Evolutionary conservation across 2,113 vertebrate species (phyloP).

Genomic region (Cyprinodon variegatus): DNA sequence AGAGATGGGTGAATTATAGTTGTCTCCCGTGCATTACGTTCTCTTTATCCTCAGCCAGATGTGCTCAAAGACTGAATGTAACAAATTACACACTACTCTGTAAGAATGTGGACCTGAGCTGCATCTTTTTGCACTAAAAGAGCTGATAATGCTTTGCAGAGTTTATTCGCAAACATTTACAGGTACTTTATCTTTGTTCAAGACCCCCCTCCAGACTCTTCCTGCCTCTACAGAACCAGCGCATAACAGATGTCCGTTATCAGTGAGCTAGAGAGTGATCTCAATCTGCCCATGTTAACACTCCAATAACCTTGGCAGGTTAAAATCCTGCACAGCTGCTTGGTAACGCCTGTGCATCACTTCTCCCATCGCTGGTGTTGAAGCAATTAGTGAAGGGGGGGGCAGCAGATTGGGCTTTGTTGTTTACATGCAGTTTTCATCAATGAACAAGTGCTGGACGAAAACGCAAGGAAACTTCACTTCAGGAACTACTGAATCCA

Average conservation of each 20-base stretch:
- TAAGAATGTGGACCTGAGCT: slow-evolving; percentile 30
- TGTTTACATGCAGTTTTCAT: not conserved
- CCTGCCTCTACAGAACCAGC: slow-evolving; percentile 15
- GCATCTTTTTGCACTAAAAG: slow-evolving; percentile 47
- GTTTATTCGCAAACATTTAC: slow-evolving; percentile 36
- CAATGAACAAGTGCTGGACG: not conserved
- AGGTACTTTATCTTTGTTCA: slow-evolving; percentile 12
- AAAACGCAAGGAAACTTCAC: not conserved
- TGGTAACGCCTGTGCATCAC: not conserved
- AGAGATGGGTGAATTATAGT: slow-evolving; percentile 85
- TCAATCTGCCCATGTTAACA: slow-evolving; percentile 11
- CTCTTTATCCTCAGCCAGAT: slow-evolving; percentile 79
- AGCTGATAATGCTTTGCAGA: slow-evolving; percentile 12
- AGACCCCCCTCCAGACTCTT: slow-evolving; percentile 14
- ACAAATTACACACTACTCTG: slow-evolving; percentile 65
- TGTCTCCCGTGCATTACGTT: slow-evolving; percentile 82
- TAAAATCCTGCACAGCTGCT: slow-evolving; percentile 3
- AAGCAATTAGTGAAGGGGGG: not conserved
- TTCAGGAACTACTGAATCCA: slow-evolving; percentile 1
- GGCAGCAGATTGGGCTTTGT: not conserved
- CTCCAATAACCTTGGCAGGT: slow-evolving; percentile 14
- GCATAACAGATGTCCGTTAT: slow-evolving; percentile 27
- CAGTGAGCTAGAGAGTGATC: slow-evolving; percentile 14
- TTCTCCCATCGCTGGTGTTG: too few relatives aligned
- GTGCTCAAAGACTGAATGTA: slow-evolving; percentile 76